Conservation (phyloP, 2,888 invertebrate species). For the Halocaridina rubra region DNA sequence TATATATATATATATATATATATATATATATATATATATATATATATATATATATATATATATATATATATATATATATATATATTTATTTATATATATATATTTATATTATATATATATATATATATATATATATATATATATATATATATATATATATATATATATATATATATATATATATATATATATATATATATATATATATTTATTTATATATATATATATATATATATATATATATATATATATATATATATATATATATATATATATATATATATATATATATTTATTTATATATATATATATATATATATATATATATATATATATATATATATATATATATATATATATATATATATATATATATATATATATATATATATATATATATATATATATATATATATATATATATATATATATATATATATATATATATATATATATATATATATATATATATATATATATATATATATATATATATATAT, state of each 20-base stretch:
- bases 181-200: slow-evolving; percentile 11
- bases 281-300: slow-evolving; percentile 25
- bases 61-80: slow-evolving; percentile 5
- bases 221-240: slow-evolving; percentile 34
- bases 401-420: too few relatives aligned
- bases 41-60: slow-evolving; percentile 10
- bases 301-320: too few relatives aligned
- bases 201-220: not conserved
- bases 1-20: too few relatives aligned
- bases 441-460: too few relatives aligned
- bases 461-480: too few relatives aligned
- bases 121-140: not conserved
- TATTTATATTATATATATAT: not conserved
- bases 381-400: too few relatives aligned
- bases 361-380: too few relatives aligned
- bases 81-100: not conserved
- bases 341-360: too few relatives aligned
- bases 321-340: too few relatives aligned
- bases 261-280: slow-evolving; percentile 29
- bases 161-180: slow-evolving; percentile 24
- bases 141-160: slow-evolving; percentile 3
- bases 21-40: slow-evolving; percentile 8
- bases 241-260: slow-evolving; percentile 28
- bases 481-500: too few relatives aligned
- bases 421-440: too few relatives aligned